phyloP scores from a whole-genome alignment of 2,797 vertebrate genomes.

The Lepilemur ruficaudatus region DNA sequence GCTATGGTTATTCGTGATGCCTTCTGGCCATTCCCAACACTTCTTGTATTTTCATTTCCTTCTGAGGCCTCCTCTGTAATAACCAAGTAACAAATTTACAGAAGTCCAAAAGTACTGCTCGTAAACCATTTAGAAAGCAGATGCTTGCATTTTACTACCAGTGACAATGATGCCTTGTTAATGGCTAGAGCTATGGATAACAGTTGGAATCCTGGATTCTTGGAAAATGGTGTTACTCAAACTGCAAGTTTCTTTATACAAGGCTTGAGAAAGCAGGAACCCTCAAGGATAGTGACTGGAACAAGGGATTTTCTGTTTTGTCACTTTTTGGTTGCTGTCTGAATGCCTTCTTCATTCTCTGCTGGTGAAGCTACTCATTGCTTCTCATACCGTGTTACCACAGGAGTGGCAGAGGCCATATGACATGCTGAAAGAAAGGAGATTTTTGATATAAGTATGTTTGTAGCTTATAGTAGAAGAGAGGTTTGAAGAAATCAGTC shows the following conservation, averaged over 20 bases:
- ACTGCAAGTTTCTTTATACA: background rate
- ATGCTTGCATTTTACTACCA: background rate
- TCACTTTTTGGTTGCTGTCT: background rate
- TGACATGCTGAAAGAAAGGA: background rate
- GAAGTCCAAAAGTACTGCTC: background rate
- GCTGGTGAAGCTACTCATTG: background rate
- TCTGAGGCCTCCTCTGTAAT: background rate
- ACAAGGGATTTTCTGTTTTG: background rate
- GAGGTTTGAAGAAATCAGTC: background rate
- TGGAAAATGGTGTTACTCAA: background rate
- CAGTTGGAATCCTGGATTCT: background rate
- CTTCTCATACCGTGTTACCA: background rate
- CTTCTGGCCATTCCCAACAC: background rate
- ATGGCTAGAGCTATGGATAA: background rate
- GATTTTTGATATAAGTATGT: background rate
- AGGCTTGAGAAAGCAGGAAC: background rate
- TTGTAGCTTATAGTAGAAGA: background rate
- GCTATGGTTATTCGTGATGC: background rate
- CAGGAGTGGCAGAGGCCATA: background rate
- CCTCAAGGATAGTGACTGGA: background rate
- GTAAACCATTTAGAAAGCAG: constrained; percentile 9
- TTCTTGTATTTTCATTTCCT: background rate
- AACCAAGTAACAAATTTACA: background rate
- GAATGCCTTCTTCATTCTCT: background rate
- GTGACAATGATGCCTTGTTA: background rate